These are phyloP conservation scores for Lepidurus couesii DNA, from an alignment of 1,140 invertebrate genomes.

Conservation along the genomic window DNA sequence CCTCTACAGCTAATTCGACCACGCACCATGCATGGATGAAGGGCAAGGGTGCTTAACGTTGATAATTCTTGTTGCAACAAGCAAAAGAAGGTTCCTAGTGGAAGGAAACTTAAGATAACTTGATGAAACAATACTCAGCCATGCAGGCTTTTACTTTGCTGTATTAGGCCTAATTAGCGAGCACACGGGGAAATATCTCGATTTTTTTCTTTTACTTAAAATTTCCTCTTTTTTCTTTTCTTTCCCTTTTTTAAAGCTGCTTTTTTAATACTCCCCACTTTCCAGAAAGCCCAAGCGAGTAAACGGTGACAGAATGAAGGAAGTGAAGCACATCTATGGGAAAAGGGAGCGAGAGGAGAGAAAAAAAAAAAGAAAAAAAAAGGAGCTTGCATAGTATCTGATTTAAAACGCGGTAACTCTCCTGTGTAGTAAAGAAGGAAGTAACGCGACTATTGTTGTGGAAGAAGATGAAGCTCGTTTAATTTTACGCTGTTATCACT, in stretches of 20 bases:
- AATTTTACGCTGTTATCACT: slow-evolving; percentile 15
- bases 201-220: no score
- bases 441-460: background rate
- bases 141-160: background rate
- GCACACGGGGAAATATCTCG: background rate
- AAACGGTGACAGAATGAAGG: background rate
- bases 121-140: background rate
- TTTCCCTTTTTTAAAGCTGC: background rate
- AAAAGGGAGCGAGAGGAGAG: background rate
- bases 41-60: background rate
- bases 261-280: background rate
- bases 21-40: background rate
- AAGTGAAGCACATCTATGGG: background rate
- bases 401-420: background rate
- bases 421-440: background rate
- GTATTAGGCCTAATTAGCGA: background rate
- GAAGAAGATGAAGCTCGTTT: background rate
- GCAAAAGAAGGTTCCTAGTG: background rate
- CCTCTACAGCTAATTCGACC: background rate
- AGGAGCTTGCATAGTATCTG: background rate
- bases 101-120: background rate
- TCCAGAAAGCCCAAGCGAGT: background rate
- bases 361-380: background rate
- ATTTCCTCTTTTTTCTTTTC: background rate
- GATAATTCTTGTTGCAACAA: background rate